phyloP scores from a whole-genome alignment of 2,797 vertebrate species.

The Cossypha polioptera region DNA sequence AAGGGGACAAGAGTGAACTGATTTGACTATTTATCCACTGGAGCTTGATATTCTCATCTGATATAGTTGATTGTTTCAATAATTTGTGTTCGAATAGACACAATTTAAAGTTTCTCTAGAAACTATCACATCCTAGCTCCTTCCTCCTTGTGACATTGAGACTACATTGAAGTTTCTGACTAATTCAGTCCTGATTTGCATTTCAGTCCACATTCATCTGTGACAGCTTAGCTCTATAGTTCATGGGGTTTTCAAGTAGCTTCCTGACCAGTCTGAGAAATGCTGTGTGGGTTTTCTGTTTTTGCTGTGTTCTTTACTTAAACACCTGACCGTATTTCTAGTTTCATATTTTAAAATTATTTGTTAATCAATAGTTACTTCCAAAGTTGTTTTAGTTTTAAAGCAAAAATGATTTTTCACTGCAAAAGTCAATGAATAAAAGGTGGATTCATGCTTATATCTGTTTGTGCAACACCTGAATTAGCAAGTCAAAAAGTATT shows the following conservation, averaged over 20 bases:
- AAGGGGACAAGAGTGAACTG: neutral
- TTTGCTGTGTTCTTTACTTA: neutral
- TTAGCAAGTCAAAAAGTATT: neutral
- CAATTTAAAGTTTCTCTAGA: neutral
- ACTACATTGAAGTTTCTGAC: neutral
- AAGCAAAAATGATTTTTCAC: neutral
- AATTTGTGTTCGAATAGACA: neutral
- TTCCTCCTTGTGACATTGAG: neutral
- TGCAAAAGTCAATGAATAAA: neutral
- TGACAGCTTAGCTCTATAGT: neutral
- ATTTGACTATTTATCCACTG: neutral
- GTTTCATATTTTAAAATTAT: neutral
- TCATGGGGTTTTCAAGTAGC: neutral
- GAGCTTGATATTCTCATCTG: neutral
- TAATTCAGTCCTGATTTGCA: neutral
- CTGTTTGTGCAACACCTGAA: neutral
- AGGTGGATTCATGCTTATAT: neutral
- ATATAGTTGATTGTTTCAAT: neutral
- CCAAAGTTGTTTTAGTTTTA: neutral
- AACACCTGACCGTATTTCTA: neutral
- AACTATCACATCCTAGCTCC: neutral
- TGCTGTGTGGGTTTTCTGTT: neutral
- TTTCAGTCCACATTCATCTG: neutral
- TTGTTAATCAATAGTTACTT: neutral
- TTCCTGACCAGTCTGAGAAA: neutral